phyloP scores from a whole-genome alignment of 2,888 invertebrate species.

The Colletes collaris region DNA sequence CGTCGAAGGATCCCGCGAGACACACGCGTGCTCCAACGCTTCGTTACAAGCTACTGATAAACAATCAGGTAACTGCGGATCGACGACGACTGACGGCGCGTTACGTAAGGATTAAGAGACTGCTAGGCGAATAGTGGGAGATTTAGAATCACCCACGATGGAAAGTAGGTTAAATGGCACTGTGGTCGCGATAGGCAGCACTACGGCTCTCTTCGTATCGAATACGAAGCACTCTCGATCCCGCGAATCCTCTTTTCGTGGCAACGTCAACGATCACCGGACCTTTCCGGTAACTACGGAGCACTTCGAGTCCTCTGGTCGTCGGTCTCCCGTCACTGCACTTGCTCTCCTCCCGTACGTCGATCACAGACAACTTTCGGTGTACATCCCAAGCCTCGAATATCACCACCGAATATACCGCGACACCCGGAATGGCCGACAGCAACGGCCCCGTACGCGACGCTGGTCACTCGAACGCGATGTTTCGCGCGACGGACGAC shows the following conservation, averaged over 20 bases:
- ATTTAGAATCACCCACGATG: constrained; percentile 24
- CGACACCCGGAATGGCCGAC: constrained; percentile 16
- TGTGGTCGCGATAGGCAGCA: constrained; percentile 21
- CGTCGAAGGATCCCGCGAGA: not conserved
- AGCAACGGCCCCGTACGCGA: constrained; percentile 9
- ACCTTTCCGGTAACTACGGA: not conserved
- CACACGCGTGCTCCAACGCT: constrained; percentile 30
- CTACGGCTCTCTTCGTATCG: not conserved
- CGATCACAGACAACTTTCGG: constrained; percentile 14
- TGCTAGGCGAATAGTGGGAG: constrained; percentile 36
- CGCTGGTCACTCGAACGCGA: constrained; percentile 32
- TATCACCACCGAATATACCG: constrained; percentile 31
- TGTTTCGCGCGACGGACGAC: constrained; percentile 6
- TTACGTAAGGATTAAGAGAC: constrained; percentile 60
- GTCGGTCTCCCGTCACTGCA: constrained; percentile 2
- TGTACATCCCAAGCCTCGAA: not conserved
- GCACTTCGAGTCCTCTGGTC: not conserved
- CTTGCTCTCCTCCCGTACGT: not conserved
- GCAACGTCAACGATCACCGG: too few relatives aligned
- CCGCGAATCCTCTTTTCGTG: too few relatives aligned
- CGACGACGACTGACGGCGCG: constrained; percentile 39
- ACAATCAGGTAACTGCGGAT: constrained; percentile 57
- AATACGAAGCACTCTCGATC: too few relatives aligned
- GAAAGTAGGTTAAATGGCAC: constrained; percentile 55
- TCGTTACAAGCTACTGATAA: constrained; percentile 58